Conservation (phyloP, 35 echinoderm and acorn worm species). For the Chiridota heheva region DNA sequence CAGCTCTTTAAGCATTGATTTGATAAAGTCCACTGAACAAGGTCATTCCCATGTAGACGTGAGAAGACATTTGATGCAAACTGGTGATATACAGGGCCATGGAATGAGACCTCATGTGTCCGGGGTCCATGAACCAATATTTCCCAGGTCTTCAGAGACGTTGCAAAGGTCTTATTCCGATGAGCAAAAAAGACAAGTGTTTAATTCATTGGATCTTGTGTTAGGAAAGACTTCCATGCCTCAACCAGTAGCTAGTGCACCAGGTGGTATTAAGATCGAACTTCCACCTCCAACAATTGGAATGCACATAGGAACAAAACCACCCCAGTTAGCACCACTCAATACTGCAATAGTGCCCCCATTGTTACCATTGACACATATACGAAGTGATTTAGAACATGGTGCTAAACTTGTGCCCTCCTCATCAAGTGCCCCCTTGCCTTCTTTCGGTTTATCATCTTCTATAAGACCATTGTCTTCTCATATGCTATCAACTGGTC, state of each 20-base stretch:
- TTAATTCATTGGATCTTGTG: slow-evolving; percentile 34
- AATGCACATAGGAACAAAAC: slow-evolving; percentile 60
- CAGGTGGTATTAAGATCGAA: slow-evolving; percentile 54
- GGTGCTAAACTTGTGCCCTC: slow-evolving; percentile 31
- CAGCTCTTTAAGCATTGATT: background rate
- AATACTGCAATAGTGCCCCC: slow-evolving; percentile 38
- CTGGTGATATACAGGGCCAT: no score
- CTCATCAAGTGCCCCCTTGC: slow-evolving; percentile 36
- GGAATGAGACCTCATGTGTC: background rate
- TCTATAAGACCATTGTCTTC: no score
- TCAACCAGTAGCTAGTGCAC: slow-evolving; percentile 38
- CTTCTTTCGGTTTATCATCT: slow-evolving; percentile 24
- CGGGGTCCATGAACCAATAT: slow-evolving; percentile 6
- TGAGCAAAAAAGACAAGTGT: background rate
- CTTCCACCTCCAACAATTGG: slow-evolving; percentile 67
- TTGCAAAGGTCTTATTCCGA: slow-evolving; percentile 1
- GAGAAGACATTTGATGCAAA: no score
- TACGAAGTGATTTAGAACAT: slow-evolving; percentile 15
- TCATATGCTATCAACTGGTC: no score
- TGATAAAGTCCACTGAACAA: no score
- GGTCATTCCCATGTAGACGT: no score
- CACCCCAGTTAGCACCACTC: slow-evolving; percentile 16
- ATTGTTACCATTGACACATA: slow-evolving; percentile 12
- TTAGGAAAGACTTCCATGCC: slow-evolving; percentile 27
- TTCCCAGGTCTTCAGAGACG: background rate